phyloP scores from a whole-genome alignment of 30 jellyfish, hydroid and myxozoan species.

The Turritopsis dohrnii region DNA sequence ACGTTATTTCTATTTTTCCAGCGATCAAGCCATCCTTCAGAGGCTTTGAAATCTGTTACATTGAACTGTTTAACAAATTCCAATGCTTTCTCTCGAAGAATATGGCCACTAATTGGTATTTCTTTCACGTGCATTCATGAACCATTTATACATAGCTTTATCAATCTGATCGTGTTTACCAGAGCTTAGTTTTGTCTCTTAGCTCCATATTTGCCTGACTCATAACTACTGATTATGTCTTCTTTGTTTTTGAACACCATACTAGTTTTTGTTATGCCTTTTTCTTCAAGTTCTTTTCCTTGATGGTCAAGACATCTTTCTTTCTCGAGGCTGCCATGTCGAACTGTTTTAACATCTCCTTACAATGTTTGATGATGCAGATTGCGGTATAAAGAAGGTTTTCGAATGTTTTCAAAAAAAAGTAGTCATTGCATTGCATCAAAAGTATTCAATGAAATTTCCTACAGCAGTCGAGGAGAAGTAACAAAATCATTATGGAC shows the following conservation, averaged over 20 bases:
- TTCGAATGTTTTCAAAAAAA: neutral
- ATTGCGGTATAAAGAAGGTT: neutral
- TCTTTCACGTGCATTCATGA: slow-evolving; percentile 32
- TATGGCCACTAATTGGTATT: slow-evolving; percentile 34
- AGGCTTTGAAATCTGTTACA: slow-evolving; percentile 33
- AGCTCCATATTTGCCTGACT: slow-evolving; percentile 25
- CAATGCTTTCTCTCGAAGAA: slow-evolving; percentile 35
- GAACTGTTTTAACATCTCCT: slow-evolving; percentile 17
- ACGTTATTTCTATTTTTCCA: slow-evolving; percentile 41
- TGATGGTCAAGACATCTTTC: slow-evolving; percentile 29
- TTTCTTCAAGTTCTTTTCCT: slow-evolving; percentile 27
- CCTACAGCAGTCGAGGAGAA: neutral
- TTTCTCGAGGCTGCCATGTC: slow-evolving; percentile 20
- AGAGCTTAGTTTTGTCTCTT: slow-evolving; percentile 20
- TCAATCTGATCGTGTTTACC: slow-evolving; percentile 24
- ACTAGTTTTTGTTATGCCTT: slow-evolving; percentile 19
- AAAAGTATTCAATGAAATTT: neutral
- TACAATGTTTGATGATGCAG: slow-evolving; percentile 33
- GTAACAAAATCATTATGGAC: slow-evolving; percentile 6
- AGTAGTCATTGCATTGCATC: neutral
- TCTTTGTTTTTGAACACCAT: slow-evolving; percentile 36
- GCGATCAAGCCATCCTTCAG: slow-evolving; percentile 54
- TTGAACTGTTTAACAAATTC: slow-evolving; percentile 38
- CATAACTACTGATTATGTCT: slow-evolving; percentile 14
- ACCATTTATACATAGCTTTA: slow-evolving; percentile 33